Base-by-base conservation (phyloP, 1,140 invertebrate species). In the Nasonia vitripennis region DNA sequence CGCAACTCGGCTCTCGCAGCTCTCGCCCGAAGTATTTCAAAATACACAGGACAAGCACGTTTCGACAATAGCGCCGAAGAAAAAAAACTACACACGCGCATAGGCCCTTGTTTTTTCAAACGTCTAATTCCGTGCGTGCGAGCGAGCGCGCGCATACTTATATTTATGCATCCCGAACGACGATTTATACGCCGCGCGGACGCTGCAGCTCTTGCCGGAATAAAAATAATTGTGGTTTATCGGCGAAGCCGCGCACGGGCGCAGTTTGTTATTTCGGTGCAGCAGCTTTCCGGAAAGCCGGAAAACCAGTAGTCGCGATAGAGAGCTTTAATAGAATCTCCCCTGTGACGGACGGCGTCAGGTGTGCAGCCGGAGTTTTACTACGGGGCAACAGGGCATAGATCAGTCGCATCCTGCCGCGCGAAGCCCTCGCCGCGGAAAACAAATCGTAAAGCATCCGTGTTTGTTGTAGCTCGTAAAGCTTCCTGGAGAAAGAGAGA, bases 361-460 rank as follows among this genome's bases (percentile, higher is more conserved):
- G 90, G 90, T 91, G 90, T 77, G 85, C 70, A n/a, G 34, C 4
- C 68, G 70, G 45, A 84, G 78, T 88, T 91, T 91, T 90, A 90
- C 89, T 89, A 90, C 88, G 84, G 80, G 10, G 45, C 89, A 90
- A 90, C 90, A 90, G 84, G 51, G 84, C 87, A 89, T 90, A 87
- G 89, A 89, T 90, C 89, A 87, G 84, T 27, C 48, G 81, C 20
- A 85, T 81, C n/a, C 37, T 77, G 34, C 12, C 41, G 34, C 6
- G 34, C n/a, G 55, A 62, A 62, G 55, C 55, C 55, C 55, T n/a
- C 78, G 55, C 11, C 20, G 31, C 17, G 51, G 81, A 75, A 78
- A 91, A 91, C 90, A 91, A 91, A 91, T 91, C 90, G 91, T 91
- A 89, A 91, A 91, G 87, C 77, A 84, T 79, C 80, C 83, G 34